Evolutionary conservation across 1,140 invertebrate species (phyloP), one percentile per base, ranked within the genome.

Genomic region (Philopotamus ludificatus): DNA sequence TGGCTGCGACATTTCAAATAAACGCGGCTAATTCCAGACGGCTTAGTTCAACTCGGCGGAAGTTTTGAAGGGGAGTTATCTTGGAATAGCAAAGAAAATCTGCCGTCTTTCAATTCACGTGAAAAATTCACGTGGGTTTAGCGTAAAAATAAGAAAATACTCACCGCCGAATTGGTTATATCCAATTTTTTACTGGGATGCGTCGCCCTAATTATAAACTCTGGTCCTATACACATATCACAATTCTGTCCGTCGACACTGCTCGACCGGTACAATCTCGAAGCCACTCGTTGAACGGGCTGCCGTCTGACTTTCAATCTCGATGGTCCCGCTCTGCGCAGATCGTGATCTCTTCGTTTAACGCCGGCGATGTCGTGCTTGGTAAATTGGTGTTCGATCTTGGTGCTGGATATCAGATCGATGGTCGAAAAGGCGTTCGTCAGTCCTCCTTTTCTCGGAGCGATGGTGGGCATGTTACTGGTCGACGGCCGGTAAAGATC

Each of bases 271-370:
- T 89, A 89, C 8, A 89, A 74, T 15, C 87, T 81, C 1, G 87
- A 90, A 8, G 87, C 87, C 44, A 86, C 87, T 71, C 88, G 80
- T 73, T 89, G 87, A 16, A 89, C 86, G 10, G 87, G 86, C 74
- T 86, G 86, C 20, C 83, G 74, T 72, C 81, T 66, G 50, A 71
- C 66, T 61, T 67, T 72, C 7, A 70, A 34, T 47, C 65, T 55
- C 2, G 65, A 61, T 1, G 54, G 47, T 1, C 42, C 59, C 9
- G 59, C 45, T 28, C 60, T 47, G 20, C 68, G 45, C n/a, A 66
- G 61, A 44, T 64, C 63, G 23, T 44, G 41, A 39, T 68, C 66
- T 39, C 54, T 49, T 39, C 23, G 59, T 28, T 39, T 28, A 15
- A 50, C 53, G 3, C 41, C 65, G 23, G 58, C 47, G n/a, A 66